These are phyloP conservation scores for Coccyzus lansbergi DNA, from an alignment of 2,797 vertebrate species.

Conservation along the genomic window DNA sequence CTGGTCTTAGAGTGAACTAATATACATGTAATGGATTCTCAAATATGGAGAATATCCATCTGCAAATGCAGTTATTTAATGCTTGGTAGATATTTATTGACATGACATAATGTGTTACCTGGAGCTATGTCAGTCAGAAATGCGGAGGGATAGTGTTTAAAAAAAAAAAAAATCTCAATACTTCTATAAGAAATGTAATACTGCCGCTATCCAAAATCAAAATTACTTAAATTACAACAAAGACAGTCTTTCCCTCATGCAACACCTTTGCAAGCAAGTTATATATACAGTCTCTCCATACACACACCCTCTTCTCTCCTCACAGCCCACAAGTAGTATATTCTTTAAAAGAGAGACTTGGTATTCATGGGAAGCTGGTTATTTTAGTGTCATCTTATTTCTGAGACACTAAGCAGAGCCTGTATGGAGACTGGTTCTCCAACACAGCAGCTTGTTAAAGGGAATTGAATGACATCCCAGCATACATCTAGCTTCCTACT, in stretches of 20 bases:
- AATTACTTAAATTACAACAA: constrained; percentile 10
- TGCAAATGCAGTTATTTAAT: constrained; percentile 48
- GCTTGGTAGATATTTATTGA: constrained; percentile 49
- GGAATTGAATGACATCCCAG: constrained; percentile 73
- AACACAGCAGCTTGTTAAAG: constrained; percentile 75
- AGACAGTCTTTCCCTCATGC: neutral
- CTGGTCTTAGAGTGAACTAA: constrained; percentile 42
- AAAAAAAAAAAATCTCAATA: neutral
- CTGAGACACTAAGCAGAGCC: constrained; percentile 68
- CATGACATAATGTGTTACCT: constrained; percentile 14
- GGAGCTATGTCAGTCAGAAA: constrained; percentile 43
- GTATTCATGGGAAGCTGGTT: constrained; percentile 65
- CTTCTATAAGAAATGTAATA: neutral
- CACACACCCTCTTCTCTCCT: neutral
- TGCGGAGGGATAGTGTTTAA: neutral
- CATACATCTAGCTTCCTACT: constrained; percentile 72
- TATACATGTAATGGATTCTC: neutral
- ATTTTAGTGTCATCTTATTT: constrained; percentile 71
- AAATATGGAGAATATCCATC: constrained; percentile 17
- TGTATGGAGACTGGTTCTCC: constrained; percentile 67
- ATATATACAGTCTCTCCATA: neutral
- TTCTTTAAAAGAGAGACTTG: constrained; percentile 25
- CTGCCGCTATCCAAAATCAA: neutral
- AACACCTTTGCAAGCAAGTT: constrained; percentile 12
- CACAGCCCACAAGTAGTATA: neutral